These are phyloP conservation scores for Azemiops feae DNA, from an alignment of 2,113 vertebrate genomes.

Conservation along the genomic window DNA sequence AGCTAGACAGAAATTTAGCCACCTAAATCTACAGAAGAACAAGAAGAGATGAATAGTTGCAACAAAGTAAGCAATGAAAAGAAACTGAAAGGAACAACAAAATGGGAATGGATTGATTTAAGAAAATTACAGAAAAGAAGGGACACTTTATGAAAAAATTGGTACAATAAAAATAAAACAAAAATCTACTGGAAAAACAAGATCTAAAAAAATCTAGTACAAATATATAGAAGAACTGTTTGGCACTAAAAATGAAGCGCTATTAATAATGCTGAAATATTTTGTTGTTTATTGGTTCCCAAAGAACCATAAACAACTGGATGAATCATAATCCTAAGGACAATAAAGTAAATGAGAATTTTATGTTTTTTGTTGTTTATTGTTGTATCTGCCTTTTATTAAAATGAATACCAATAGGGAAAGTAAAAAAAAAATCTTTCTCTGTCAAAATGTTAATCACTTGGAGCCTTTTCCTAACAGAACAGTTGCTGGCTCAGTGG, in stretches of 20 bases:
- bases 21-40: neutral
- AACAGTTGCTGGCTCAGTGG: constrained; percentile 33
- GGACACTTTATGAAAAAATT: neutral
- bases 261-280: neutral
- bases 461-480: constrained; percentile 17
- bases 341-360: constrained; percentile 20
- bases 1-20: neutral
- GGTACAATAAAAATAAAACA: neutral
- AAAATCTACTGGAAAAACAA: neutral
- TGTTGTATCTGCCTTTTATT: constrained; percentile 35
- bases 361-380: constrained; percentile 40
- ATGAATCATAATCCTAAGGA: neutral
- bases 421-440: neutral
- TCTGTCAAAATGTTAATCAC: neutral
- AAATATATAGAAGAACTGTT: neutral
- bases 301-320: neutral
- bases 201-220: no score
- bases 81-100: neutral
- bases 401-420: constrained; percentile 22
- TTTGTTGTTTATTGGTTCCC: neutral
- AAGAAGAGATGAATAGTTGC: neutral
- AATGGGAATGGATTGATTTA: neutral
- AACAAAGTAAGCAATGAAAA: neutral
- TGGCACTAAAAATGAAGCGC: neutral
- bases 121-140: neutral